Conservation (phyloP, 1,140 invertebrate genomes). For the Musca vetustissima region DNA sequence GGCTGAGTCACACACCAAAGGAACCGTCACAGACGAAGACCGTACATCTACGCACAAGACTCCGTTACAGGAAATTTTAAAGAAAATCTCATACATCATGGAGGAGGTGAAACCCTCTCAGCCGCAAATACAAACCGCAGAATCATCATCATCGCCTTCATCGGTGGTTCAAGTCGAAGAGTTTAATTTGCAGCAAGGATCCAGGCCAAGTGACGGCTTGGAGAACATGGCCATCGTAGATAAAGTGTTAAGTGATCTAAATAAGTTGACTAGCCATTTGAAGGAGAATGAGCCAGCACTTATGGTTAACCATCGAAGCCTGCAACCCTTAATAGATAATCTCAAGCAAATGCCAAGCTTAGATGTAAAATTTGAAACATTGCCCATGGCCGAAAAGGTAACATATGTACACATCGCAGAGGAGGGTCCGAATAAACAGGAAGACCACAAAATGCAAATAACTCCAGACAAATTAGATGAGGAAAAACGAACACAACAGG, state of each 20-base stretch:
- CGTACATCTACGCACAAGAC: background rate
- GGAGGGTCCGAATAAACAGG: background rate
- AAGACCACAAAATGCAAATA: background rate
- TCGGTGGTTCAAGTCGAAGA: background rate
- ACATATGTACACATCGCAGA: background rate
- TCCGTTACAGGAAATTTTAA: conserved; percentile 11
- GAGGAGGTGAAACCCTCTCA: conserved; percentile 8
- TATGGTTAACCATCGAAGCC: background rate
- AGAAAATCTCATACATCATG: conserved; percentile 11
- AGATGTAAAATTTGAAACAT: background rate
- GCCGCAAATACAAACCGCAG: background rate
- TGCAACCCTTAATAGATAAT: conserved; percentile 11
- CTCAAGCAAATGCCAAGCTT: background rate
- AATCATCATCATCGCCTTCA: background rate
- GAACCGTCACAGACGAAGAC: background rate
- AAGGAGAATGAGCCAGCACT: background rate
- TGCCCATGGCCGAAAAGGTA: background rate
- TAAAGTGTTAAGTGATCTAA: conserved; percentile 20
- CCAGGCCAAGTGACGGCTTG: background rate
- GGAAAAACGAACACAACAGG: too few relatives aligned
- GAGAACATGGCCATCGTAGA: conserved; percentile 14
- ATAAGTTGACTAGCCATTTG: conserved; percentile 5
- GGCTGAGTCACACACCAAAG: background rate
- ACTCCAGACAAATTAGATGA: too few relatives aligned
- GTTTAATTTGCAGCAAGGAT: too few relatives aligned